Base-by-base conservation (phyloP, 2,888 invertebrate genomes). In the Aspidiotus destructor region DNA sequence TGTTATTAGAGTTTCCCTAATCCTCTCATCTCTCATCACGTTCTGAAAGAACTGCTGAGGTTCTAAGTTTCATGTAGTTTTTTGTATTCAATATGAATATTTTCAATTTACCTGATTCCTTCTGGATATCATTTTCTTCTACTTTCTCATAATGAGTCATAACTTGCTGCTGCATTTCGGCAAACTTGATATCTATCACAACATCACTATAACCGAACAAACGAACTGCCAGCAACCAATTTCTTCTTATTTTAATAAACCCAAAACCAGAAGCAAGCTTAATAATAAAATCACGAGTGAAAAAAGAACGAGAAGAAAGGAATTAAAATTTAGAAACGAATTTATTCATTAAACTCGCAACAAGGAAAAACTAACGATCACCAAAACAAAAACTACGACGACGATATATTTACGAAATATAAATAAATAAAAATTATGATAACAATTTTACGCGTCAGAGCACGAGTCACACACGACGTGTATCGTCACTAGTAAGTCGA, bases 81-180 rank as follows among this genome's bases (percentile, higher is more conserved):
- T 28, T 28, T 28, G 2, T 28, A 28, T 28, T 28, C 1, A 28
- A 28, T 28, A 3, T 5, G 5, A 28, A 28, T 28, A 28, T 28
- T 28, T 28, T 28, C 28, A 16, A 62, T 53, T 53, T 41, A 62
- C 62, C 62, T 62, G 40, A 62, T n/a, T 28, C n/a, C 1, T 52
- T 41, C 42, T 57, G 54, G 41, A 64, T 28, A 41, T 64, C 64
- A 55, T 64, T 64, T 41, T 64, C 64, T 44, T 64, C 64, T 40
- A n/a, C 11, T 11, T 64, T 55, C 53, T 55, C 41, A 10, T 17
- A 64, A 41, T 55, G 54, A 8, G 64, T 44, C 15, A 65, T 58
- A 5, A 28, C 28, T 28, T 28, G 28, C 44, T 65, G 65, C 65
- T 65, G 65, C 65, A 65, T 65, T 17, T 11, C 41, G 41, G 41